Evolutionary conservation across 2,888 invertebrate genomes (phyloP).

Genomic region (Scaptomyza cyrtandrae): DNA sequence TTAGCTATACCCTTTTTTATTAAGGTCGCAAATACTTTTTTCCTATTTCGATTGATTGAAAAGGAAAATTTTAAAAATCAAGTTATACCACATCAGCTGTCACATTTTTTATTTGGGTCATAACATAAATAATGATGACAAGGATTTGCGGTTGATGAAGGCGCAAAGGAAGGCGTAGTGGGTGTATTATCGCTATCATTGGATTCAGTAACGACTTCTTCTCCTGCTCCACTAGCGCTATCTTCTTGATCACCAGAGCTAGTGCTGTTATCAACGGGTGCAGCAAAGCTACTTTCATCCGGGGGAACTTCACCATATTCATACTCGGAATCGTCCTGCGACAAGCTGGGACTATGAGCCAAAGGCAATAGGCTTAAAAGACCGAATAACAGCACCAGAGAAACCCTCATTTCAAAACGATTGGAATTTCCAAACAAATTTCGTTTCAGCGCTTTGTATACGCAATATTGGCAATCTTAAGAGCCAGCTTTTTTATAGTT

Average conservation of each 20-base stretch:
- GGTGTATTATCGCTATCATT: not conserved
- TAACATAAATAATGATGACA: too few species aligned
- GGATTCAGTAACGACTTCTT: not conserved
- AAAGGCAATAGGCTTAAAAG: conserved; percentile 7
- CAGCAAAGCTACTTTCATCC: not conserved
- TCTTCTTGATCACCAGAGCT: not conserved
- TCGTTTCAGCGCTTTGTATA: conserved; percentile 17
- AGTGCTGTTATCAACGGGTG: not conserved
- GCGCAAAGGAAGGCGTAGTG: not conserved
- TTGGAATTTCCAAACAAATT: not conserved
- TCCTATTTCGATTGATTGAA: too few species aligned
- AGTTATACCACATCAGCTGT: too few species aligned
- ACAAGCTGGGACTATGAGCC: conserved; percentile 1
- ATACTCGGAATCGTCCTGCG: not conserved
- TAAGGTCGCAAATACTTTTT: too few species aligned
- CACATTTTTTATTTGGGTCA: too few species aligned
- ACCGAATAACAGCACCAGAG: conserved; percentile 17
- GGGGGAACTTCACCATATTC: not conserved
- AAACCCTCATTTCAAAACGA: conserved; percentile 22
- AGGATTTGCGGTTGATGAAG: not conserved
- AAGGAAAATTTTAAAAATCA: too few species aligned
- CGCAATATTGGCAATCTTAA: not conserved
- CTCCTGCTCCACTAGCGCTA: not conserved
- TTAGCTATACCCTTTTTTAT: too few species aligned
- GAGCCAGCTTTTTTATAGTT: too few species aligned